Evolutionary conservation across 2,113 vertebrate genomes (phyloP).

Genomic region (Cricetomys ansorgei): DNA sequence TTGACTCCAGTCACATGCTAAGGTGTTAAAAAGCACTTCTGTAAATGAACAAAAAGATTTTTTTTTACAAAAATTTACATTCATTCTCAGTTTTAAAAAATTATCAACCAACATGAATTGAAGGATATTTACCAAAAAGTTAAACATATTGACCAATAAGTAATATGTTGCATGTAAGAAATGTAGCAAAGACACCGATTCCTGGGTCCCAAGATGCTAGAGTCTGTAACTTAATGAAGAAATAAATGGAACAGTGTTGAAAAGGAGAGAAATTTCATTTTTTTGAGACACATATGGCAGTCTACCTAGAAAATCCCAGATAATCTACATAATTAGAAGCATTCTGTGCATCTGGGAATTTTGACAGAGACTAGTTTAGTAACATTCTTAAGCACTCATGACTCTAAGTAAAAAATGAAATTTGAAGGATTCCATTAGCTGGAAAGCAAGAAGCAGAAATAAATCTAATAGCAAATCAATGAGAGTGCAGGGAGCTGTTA

Average conservation of each 20-base stretch:
- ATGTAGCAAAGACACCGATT: fast-evolving
- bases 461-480: neutral
- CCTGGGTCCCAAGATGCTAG: neutral
- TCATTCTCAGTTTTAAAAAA: neutral
- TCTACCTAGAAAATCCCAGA: constrained; percentile 27
- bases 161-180: neutral
- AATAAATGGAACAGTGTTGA: neutral
- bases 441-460: constrained; percentile 21
- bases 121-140: neutral
- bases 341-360: neutral
- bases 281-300: neutral
- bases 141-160: neutral
- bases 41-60: neutral
- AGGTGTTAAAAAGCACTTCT: neutral
- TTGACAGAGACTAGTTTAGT: neutral
- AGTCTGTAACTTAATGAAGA: neutral
- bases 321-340: neutral
- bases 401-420: constrained; percentile 5
- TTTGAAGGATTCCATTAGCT: neutral
- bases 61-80: neutral
- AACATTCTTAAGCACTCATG: neutral
- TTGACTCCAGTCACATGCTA: neutral
- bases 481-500: neutral
- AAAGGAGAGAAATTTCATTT: neutral
- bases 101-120: neutral